Percentiles rank a stretch among this genome's conserved stretches.
phyloP scores from a whole-genome alignment of 2,888 invertebrate genomes.

The Lasioglossum calceatum region DNA sequence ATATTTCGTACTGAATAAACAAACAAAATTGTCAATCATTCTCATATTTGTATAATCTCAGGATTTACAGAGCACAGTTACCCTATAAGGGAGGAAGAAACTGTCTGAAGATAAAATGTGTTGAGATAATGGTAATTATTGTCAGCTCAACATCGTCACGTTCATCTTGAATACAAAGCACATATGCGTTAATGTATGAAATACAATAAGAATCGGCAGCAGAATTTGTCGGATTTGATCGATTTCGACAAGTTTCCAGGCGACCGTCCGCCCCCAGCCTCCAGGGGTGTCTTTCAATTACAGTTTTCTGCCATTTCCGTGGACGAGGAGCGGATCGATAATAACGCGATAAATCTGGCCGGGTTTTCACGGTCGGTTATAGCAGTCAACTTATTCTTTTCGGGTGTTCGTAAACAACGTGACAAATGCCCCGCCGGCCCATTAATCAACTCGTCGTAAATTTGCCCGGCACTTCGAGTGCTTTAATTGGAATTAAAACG shows the following conservation, averaged over 20 bases:
- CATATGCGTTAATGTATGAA: neutral
- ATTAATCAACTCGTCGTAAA: constrained; percentile 66
- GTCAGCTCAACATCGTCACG: neutral
- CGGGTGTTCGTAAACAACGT: constrained; percentile 69
- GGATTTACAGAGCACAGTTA: too few species aligned
- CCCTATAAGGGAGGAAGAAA: constrained; percentile 15
- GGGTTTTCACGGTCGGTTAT: constrained; percentile 68
- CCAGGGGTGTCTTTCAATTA: constrained; percentile 71
- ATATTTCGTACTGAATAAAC: too few species aligned
- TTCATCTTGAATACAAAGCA: neutral
- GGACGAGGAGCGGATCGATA: constrained; percentile 62
- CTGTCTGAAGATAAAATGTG: neutral
- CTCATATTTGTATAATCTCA: too few species aligned
- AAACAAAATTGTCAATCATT: too few species aligned
- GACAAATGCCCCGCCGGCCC: constrained; percentile 64
- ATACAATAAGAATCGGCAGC: neutral
- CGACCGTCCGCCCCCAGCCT: constrained; percentile 22
- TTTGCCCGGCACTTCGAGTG: constrained; percentile 48
- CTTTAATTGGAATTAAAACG: constrained; percentile 57
- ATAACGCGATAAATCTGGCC: constrained; percentile 69
- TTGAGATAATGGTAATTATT: too few species aligned
- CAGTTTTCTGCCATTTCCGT: constrained; percentile 60
- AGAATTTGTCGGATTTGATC: neutral
- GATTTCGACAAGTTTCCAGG: constrained; percentile 8
- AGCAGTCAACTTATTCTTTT: constrained; percentile 68